Percentiles rank a stretch among this genome's conserved stretches.
Conservation (phyloP, 2,888 invertebrate genomes). For the Drosophila macrospina region DNA sequence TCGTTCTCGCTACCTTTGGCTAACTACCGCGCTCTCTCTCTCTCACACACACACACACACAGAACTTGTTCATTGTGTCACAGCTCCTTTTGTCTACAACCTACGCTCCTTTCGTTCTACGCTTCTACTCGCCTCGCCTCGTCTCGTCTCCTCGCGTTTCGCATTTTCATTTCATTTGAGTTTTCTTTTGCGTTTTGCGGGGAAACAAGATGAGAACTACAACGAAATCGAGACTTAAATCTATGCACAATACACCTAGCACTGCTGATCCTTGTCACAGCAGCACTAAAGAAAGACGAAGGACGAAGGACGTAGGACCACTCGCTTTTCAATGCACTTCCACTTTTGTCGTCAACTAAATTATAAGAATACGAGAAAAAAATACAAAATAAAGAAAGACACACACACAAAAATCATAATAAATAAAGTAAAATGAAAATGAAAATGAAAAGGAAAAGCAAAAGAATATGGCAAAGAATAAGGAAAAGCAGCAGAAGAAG, state of each 20-base stretch:
- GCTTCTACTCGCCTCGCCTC: no score
- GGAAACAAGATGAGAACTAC: slow-evolving; percentile 63
- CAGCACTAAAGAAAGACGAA: not conserved
- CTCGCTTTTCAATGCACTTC: slow-evolving; percentile 74
- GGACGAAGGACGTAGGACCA: slow-evolving; percentile 31
- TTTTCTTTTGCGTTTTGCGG: slow-evolving; percentile 22
- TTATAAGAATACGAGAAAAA: slow-evolving; percentile 31
- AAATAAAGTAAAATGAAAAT: slow-evolving; percentile 18
- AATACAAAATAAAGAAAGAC: slow-evolving; percentile 8
- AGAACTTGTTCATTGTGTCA: slow-evolving; percentile 43
- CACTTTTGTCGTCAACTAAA: slow-evolving; percentile 58
- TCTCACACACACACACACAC: slow-evolving; percentile 3
- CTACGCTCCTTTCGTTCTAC: slow-evolving; percentile 1
- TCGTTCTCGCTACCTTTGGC: slow-evolving; percentile 4
- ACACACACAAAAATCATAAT: slow-evolving; percentile 8
- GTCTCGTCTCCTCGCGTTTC: slow-evolving; percentile 10
- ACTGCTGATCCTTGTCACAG: slow-evolving; percentile 72
- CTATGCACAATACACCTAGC: slow-evolving; percentile 59
- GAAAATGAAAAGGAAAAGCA: slow-evolving; percentile 9
- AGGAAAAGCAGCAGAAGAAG: no score
- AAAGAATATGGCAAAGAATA: not conserved
- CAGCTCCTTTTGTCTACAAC: slow-evolving; percentile 32
- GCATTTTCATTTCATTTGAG: slow-evolving; percentile 39
- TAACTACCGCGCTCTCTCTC: slow-evolving; percentile 5
- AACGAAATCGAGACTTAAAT: slow-evolving; percentile 75